Base-by-base conservation (phyloP, 2,113 vertebrate genomes). In the Geothlypis trichas region DNA sequence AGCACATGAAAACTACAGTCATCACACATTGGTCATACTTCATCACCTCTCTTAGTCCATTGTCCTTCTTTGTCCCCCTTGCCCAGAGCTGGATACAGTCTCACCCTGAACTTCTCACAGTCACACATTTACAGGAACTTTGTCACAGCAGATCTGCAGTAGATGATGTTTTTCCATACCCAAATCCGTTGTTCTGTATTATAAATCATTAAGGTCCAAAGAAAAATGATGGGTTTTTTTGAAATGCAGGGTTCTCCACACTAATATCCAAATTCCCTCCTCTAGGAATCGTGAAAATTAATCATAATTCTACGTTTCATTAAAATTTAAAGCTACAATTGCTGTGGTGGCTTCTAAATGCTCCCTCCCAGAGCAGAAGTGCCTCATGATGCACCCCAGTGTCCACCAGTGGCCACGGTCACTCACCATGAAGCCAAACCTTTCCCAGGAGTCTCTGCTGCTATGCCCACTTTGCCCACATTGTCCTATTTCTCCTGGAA, bases 331-430 rank as follows among this genome's bases (percentile, higher is more conserved):
- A 62, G 15, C 10, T 46, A 26, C 8, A 26, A 10, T 67, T 37
- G 49, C 5, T 11, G 5, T 10, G 9, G 11, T 59, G n/a, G 69
- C 33, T 78, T 51, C 39, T 37, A 82, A 82, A 66, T 10, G 19
- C 1, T 2, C 7, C 11, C 15, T 81, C 20, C 41, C 33, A 26
- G 54, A 51, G 57, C 0, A 52, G 20, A 58, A 41, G 28, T 26
- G 28, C 31, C 14, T 76, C 7, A 5, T 6, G 35, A 5, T 5
- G 35, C 23, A 28, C 3, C 49, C 57, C 5, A 0, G 30, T 21
- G 54, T 11, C 15, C 46, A 13, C 57, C 5, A 0, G 30, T 21
- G 54, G 11, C 15, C 46, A 13, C 0, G 0, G 23, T 2, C 79
- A 46, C 58, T 24, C 54, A 59, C 19, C 44, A 61, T 2, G 4